A percentile compares a stretch with the other conserved stretches of the same genome.
These are phyloP conservation scores for Neodontobutis hainanensis DNA, from an alignment of 2,113 vertebrate genomes.

Conservation along the genomic window DNA sequence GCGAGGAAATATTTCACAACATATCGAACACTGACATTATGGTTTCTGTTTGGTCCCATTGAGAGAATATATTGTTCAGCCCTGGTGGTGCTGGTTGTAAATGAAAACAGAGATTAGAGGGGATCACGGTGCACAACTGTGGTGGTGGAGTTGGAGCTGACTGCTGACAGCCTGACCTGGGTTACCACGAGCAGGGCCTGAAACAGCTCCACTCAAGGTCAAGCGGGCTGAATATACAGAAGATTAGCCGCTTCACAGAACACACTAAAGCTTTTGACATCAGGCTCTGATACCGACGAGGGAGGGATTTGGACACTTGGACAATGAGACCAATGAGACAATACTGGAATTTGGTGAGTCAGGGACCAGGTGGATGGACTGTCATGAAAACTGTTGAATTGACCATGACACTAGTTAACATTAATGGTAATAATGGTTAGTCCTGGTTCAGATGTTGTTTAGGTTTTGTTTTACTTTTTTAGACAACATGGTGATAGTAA, in stretches of 20 bases:
- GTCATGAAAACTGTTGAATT: background rate
- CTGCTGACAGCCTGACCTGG: constrained; percentile 48
- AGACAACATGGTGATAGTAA: too few relatives aligned
- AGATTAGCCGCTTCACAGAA: constrained; percentile 54
- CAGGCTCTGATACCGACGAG: constrained; percentile 9
- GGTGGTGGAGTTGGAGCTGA: constrained; percentile 30
- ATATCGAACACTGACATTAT: too few relatives aligned
- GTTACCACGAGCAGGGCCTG: constrained; percentile 22
- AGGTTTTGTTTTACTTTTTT: too few relatives aligned
- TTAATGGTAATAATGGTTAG: too few relatives aligned
- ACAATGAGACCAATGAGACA: constrained; percentile 14
- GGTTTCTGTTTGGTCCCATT: too few relatives aligned
- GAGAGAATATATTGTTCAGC: background rate
- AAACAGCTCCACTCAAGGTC: constrained; percentile 58
- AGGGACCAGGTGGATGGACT: too few relatives aligned
- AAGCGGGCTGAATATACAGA: constrained; percentile 33
- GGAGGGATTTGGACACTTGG: constrained; percentile 12
- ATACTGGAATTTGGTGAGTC: background rate
- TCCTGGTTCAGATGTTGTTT: too few relatives aligned
- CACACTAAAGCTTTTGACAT: constrained; percentile 12
- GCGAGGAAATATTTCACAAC: background rate
- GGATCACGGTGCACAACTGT: constrained; percentile 35
- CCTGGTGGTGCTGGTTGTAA: constrained; percentile 37
- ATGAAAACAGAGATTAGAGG: constrained; percentile 71
- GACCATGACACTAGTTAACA: too few relatives aligned